These are phyloP conservation scores for Coptodon bakossiorum DNA, from an alignment of 2,113 vertebrate species.

Conservation along the genomic window DNA sequence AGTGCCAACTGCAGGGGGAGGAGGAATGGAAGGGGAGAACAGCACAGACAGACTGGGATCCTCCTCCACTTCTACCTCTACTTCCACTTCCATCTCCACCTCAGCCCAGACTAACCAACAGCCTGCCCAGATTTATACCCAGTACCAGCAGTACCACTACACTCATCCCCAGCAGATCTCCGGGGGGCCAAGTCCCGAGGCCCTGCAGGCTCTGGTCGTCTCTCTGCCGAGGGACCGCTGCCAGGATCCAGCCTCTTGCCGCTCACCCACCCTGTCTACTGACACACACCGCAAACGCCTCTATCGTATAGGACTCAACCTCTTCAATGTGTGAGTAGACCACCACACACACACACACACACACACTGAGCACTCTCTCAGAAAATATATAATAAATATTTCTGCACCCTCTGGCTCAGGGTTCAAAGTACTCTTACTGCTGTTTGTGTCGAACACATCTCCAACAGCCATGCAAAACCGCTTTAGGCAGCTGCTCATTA, in stretches of 20 bases:
- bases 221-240: constrained; percentile 93
- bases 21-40: constrained; percentile 69
- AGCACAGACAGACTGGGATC: constrained; percentile 79
- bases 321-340: constrained; percentile 93
- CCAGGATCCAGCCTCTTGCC: constrained; percentile 89
- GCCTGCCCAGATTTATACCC: constrained; percentile 66
- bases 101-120: constrained; percentile 78
- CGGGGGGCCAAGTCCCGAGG: constrained; percentile 76
- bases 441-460: constrained; percentile 26
- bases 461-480: not conserved
- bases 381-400: not conserved
- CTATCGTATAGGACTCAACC: constrained; percentile 96
- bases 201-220: constrained; percentile 91
- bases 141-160: constrained; percentile 72
- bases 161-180: constrained; percentile 68
- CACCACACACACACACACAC: not conserved
- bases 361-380: not conserved
- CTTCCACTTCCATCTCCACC: constrained; percentile 84
- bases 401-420: constrained; percentile 3
- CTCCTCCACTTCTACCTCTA: constrained; percentile 85
- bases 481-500: constrained; percentile 35
- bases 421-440: constrained; percentile 21
- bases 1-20: constrained; percentile 27
- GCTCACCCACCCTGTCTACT: constrained; percentile 91
- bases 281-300: constrained; percentile 95